A percentile compares a stretch with the other conserved stretches of the same genome.
Evolutionary conservation across 2,797 vertebrate genomes (phyloP).

Genomic region (Acropternis orthonyx): DNA sequence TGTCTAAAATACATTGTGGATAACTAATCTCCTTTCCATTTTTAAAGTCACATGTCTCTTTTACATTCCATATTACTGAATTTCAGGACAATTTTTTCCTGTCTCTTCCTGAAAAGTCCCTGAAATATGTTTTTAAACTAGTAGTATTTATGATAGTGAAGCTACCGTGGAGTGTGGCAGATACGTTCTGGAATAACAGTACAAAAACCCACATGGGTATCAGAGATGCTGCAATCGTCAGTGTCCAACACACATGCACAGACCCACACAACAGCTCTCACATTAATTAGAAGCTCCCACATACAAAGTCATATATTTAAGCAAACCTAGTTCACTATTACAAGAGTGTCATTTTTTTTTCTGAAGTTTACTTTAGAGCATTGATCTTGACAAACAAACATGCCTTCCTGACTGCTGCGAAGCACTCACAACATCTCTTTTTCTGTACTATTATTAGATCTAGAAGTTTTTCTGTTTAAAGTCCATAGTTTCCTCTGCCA

Average conservation of each 20-base stretch:
- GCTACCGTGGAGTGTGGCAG: not conserved
- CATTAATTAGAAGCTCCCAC: not conserved
- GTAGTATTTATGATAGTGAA: not conserved
- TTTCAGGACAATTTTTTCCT: not conserved
- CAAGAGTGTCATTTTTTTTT: not conserved
- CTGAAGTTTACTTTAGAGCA: not conserved
- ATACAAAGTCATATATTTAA: not conserved
- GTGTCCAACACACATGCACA: not conserved
- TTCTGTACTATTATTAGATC: not conserved
- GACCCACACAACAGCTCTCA: rapidly evolving
- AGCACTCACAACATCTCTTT: not conserved
- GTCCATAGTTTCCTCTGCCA: not conserved
- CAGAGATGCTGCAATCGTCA: not conserved
- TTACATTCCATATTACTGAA: not conserved
- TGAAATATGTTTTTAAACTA: not conserved
- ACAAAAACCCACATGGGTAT: not conserved
- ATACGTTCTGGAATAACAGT: not conserved
- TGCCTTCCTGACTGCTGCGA: not conserved
- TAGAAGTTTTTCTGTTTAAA: not conserved
- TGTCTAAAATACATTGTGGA: not conserved
- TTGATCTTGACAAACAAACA: not conserved
- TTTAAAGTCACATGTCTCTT: not conserved
- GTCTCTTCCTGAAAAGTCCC: not conserved
- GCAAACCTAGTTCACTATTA: not conserved
- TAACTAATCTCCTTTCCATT: not conserved